Conservation (phyloP, 2,797 vertebrate species). For the Tenualosa ilisha region DNA sequence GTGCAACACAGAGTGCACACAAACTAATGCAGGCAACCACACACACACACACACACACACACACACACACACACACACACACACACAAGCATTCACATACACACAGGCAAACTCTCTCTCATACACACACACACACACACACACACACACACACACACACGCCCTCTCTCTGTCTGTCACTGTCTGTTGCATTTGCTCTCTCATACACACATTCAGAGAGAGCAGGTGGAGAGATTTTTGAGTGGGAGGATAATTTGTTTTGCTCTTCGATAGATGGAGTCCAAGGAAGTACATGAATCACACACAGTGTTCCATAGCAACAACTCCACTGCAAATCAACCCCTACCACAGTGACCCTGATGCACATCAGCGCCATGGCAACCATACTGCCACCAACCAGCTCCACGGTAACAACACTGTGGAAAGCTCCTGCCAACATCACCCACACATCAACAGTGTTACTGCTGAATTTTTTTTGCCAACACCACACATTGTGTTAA, state of each 20-base stretch:
- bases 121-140: background rate
- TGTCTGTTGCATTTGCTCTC: background rate
- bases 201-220: slow-evolving; percentile 14
- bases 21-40: background rate
- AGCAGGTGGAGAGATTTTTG: slow-evolving; percentile 20
- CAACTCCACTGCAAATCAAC: slow-evolving; percentile 6
- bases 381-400: slow-evolving; percentile 21
- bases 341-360: background rate
- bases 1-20: no score
- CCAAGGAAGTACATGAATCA: slow-evolving; percentile 20
- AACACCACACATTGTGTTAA: background rate
- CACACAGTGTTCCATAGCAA: slow-evolving; percentile 23
- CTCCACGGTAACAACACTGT: background rate
- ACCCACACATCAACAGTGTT: background rate
- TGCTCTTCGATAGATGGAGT: slow-evolving; percentile 6
- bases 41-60: background rate
- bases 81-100: background rate
- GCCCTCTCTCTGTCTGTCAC: no score
- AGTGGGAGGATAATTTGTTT: slow-evolving; percentile 13
- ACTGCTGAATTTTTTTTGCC: background rate
- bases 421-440: background rate
- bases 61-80: no score
- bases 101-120: background rate
- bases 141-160: background rate
- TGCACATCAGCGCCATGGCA: background rate